A percentile compares a stretch with the other conserved stretches of the same genome.
These are phyloP conservation scores for Chelonia mydas DNA, from an alignment of 2,797 vertebrate species.

Conservation along the genomic window DNA sequence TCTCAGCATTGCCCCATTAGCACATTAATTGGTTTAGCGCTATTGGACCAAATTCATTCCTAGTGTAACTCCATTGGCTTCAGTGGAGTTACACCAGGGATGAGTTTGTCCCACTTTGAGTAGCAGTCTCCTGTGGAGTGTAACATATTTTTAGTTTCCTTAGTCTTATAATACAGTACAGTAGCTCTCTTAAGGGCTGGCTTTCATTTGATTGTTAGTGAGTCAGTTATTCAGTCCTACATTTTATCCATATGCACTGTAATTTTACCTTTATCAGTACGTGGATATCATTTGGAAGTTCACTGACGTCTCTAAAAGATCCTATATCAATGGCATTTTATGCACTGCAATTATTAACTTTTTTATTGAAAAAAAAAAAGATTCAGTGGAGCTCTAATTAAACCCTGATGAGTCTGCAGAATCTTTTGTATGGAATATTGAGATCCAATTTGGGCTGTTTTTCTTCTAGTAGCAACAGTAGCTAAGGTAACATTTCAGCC, in stretches of 20 bases:
- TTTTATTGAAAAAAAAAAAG: background rate
- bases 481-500: slow-evolving; percentile 30
- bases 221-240: background rate
- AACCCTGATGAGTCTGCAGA: slow-evolving; percentile 9
- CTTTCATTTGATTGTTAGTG: background rate
- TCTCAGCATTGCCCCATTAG: background rate
- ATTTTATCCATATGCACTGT: background rate
- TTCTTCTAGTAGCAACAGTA: slow-evolving; percentile 24
- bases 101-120: background rate
- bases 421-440: background rate
- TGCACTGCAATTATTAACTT: slow-evolving; percentile 32
- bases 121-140: background rate
- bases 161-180: background rate
- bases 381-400: slow-evolving; percentile 1
- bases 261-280: background rate
- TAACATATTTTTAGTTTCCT: slow-evolving; percentile 1
- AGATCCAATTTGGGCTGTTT: slow-evolving; percentile 22
- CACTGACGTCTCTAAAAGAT: background rate
- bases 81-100: background rate
- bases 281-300: background rate
- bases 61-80: background rate
- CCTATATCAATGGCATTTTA: background rate
- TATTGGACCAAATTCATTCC: background rate
- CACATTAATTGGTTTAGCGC: slow-evolving; percentile 7
- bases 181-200: accelerated